phyloP scores from a whole-genome alignment of 2,113 vertebrate genomes.

The Chionis minor region DNA sequence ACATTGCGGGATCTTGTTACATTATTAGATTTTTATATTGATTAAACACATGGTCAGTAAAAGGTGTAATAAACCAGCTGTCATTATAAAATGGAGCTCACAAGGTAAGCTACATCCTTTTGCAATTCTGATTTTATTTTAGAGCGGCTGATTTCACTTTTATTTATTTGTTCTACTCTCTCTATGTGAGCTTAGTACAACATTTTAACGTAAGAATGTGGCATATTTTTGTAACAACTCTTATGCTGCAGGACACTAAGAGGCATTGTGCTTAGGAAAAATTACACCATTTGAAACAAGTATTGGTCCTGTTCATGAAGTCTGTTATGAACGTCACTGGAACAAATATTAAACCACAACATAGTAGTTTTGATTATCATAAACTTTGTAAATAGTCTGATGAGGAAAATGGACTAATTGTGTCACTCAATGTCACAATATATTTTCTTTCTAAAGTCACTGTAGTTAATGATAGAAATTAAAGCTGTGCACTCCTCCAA shows the following conservation, averaged over 20 bases:
- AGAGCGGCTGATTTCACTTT: not conserved
- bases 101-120: not conserved
- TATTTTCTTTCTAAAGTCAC: not conserved
- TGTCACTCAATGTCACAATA: not conserved
- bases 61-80: constrained; percentile 19
- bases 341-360: not conserved
- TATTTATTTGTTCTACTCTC: not conserved
- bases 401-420: not conserved
- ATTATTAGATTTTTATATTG: constrained; percentile 26
- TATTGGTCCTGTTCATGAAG: not conserved
- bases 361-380: not conserved
- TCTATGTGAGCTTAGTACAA: not conserved
- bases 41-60: constrained; percentile 42
- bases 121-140: constrained; percentile 7
- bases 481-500: not conserved
- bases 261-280: not conserved
- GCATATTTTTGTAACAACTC: not conserved
- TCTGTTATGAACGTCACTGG: not conserved
- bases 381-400: not conserved
- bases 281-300: not conserved
- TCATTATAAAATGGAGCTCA: not conserved
- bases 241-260: not conserved
- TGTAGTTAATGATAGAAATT: not conserved
- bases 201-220: not conserved
- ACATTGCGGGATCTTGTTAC: not conserved